phyloP scores from a whole-genome alignment of 2,113 vertebrate species.

The Antechinus stuartii region DNA sequence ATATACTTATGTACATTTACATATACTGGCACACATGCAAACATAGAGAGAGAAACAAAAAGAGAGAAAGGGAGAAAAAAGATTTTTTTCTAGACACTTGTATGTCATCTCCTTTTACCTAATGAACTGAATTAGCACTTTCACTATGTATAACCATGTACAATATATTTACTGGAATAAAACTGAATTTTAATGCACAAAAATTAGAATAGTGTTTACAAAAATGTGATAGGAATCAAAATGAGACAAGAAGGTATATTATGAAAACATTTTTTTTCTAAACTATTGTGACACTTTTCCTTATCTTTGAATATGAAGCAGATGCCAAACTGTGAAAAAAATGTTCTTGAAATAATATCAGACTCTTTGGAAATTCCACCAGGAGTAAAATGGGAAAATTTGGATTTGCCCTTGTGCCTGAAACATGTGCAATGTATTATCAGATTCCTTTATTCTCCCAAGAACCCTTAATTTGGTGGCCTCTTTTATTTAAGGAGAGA shows the following conservation, averaged over 20 bases:
- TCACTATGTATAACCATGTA: not conserved
- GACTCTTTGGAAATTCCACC: constrained; percentile 26
- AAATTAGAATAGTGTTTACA: not conserved
- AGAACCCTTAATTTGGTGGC: not conserved
- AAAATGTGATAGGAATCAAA: not conserved
- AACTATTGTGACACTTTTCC: not conserved
- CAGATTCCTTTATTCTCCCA: not conserved
- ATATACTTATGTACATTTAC: not conserved
- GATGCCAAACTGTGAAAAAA: constrained; percentile 57
- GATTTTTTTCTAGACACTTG: not conserved
- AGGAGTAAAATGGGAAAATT: constrained; percentile 33
- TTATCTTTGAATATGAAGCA: constrained; percentile 51
- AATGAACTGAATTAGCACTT: not conserved
- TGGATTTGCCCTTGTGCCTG: not conserved
- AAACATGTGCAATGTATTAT: not conserved
- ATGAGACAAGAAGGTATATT: not conserved
- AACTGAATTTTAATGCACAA: not conserved
- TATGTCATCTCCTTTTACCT: not conserved
- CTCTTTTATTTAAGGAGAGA: not conserved
- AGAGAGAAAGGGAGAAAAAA: not conserved
- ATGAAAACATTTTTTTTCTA: not conserved
- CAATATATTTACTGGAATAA: not conserved
- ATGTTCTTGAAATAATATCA: constrained; percentile 12
- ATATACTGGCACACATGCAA: not conserved
- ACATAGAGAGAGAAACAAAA: not conserved